These are phyloP conservation scores for Chrysochloris asiatica DNA, from an alignment of 2,113 vertebrate species.

Conservation along the genomic window DNA sequence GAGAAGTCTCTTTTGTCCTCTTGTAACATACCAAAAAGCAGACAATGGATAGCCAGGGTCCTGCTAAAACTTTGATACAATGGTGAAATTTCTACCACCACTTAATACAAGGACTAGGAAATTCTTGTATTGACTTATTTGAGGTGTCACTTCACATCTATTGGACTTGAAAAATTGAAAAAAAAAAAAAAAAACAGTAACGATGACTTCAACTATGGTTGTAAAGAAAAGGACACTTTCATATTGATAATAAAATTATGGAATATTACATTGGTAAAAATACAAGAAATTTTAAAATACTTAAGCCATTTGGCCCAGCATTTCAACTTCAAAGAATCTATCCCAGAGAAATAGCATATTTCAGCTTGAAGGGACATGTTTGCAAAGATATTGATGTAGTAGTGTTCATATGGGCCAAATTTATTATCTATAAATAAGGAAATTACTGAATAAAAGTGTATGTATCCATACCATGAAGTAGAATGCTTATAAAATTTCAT, in stretches of 20 bases:
- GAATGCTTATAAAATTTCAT: too few relatives aligned
- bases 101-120: not conserved
- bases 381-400: not conserved
- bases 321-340: slow-evolving; percentile 25
- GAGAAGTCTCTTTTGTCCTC: not conserved
- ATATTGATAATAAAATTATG: not conserved
- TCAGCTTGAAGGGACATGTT: not conserved
- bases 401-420: not conserved
- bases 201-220: not conserved
- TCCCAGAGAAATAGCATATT: not conserved
- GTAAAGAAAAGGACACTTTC: not conserved
- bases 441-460: not conserved
- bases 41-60: not conserved
- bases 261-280: not conserved
- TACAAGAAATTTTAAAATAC: not conserved
- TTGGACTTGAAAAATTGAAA: not conserved
- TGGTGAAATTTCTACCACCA: not conserved
- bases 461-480: not conserved
- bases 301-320: not conserved
- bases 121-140: not conserved
- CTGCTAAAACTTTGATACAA: not conserved
- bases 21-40: not conserved
- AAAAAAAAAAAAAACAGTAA: not conserved
- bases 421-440: not conserved
- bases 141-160: not conserved